phyloP scores from a whole-genome alignment of 1,140 invertebrate genomes.

The Drosophila parabipectinata region DNA sequence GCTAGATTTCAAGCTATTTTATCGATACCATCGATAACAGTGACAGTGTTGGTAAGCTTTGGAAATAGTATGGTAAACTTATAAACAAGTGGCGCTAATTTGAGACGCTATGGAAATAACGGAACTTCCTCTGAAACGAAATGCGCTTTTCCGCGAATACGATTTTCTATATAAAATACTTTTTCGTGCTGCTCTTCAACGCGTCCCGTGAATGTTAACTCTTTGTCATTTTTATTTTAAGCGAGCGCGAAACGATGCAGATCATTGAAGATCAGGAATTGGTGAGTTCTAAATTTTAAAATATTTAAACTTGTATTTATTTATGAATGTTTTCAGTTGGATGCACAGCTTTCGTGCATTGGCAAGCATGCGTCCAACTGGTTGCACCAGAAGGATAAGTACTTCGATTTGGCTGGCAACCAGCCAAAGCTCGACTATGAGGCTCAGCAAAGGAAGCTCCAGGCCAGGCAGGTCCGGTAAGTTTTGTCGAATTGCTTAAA shows the following conservation, averaged over 20 bases:
- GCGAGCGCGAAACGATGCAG: conserved; percentile 4
- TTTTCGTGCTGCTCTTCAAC: background rate
- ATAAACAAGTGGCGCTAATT: background rate
- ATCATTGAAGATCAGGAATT: conserved; percentile 5
- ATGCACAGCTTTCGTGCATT: conserved; percentile 18
- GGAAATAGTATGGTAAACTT: background rate
- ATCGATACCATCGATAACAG: background rate
- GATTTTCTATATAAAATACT: background rate
- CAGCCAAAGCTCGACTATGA: background rate
- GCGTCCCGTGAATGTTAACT: background rate
- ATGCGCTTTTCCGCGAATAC: background rate
- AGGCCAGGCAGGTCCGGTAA: conserved; percentile 1
- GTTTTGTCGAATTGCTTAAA: background rate
- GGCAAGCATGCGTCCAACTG: too few relatives aligned
- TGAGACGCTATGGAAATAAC: background rate
- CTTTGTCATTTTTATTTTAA: background rate
- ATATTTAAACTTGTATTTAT: background rate
- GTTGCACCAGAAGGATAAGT: background rate
- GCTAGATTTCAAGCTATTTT: background rate
- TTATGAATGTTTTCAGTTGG: conserved; percentile 11
- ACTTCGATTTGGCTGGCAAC: background rate
- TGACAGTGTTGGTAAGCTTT: background rate
- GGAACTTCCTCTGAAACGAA: background rate
- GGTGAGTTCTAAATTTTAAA: conserved; percentile 2
- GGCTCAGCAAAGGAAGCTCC: too few relatives aligned